Percentiles rank a stretch among this genome's conserved stretches.
These are phyloP conservation scores for Drosophila merina DNA, from an alignment of 2,888 invertebrate species.

Conservation along the genomic window DNA sequence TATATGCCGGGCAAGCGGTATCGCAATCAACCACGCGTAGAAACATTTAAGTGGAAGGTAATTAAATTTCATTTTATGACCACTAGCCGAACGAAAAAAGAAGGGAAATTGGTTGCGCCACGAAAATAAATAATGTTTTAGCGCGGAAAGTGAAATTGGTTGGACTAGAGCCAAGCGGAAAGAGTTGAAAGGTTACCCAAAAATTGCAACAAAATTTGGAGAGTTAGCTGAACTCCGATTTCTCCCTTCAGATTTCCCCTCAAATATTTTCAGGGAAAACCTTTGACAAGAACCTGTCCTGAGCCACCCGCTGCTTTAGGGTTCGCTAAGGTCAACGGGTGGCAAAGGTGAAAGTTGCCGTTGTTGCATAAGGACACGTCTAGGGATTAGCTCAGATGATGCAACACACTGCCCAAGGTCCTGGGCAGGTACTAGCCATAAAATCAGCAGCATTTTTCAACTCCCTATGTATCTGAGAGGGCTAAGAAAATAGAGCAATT, in stretches of 20 bases:
- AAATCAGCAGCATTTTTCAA: conserved; percentile 6
- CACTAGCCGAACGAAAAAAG: conserved; percentile 23
- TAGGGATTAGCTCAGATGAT: conserved; percentile 26
- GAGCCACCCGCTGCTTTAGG: conserved; percentile 24
- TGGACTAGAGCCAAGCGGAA: conserved; percentile 17
- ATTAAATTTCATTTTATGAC: conserved; percentile 58
- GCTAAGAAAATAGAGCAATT: conserved; percentile 68
- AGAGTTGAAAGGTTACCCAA: conserved; percentile 26
- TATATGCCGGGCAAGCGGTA: conserved; percentile 21
- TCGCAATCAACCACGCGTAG: conserved; percentile 43
- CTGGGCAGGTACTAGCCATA: conserved; percentile 32
- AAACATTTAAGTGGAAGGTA: conserved; percentile 64
- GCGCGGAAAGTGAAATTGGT: conserved; percentile 36
- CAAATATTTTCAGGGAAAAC: conserved; percentile 24
- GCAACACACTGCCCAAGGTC: conserved; percentile 17
- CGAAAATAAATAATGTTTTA: conserved; percentile 34
- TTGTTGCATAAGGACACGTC: conserved; percentile 57
- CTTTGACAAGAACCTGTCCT: conserved; percentile 35
- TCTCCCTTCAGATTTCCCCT: conserved; percentile 24
- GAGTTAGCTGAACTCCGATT: conserved; percentile 12
- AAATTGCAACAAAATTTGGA: background rate
- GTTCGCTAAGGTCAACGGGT: conserved; percentile 23
- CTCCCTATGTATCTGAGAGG: background rate
- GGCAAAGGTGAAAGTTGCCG: conserved; percentile 65
- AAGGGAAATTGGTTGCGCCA: conserved; percentile 33